A percentile compares a stretch with the other conserved stretches of the same genome.
Conservation (phyloP, 1,140 invertebrate species). For the Apis cerana region DNA sequence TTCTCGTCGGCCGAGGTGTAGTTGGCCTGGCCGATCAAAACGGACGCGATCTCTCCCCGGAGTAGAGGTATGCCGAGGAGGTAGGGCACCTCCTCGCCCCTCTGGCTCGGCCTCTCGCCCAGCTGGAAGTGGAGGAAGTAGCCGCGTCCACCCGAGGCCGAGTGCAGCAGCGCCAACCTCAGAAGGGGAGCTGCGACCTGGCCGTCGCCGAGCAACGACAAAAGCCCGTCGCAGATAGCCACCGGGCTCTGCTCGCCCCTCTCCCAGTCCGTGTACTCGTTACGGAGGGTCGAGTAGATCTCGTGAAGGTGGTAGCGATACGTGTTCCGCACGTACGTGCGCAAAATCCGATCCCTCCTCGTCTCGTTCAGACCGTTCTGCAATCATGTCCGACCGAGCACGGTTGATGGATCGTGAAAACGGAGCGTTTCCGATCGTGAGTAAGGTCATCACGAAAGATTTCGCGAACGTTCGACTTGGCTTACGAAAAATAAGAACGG, state of each 20-base stretch:
- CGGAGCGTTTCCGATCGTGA: no score
- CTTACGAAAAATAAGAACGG: no score
- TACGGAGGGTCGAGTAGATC: slow-evolving; percentile 94
- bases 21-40: slow-evolving; percentile 84
- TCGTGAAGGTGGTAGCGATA: slow-evolving; percentile 95
- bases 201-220: slow-evolving; percentile 90
- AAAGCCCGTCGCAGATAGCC: slow-evolving; percentile 80
- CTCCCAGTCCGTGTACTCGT: slow-evolving; percentile 97
- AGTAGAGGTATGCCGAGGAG: slow-evolving; percentile 94
- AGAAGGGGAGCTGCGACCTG: slow-evolving; percentile 92
- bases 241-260: slow-evolving; percentile 88
- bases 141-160: slow-evolving; percentile 88
- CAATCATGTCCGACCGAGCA: slow-evolving; percentile 68
- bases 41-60: slow-evolving; percentile 79
- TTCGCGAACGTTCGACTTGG: no score
- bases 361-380: slow-evolving; percentile 93
- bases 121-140: slow-evolving; percentile 94
- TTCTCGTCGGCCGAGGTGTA: slow-evolving; percentile 87
- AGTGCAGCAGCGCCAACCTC: slow-evolving; percentile 90
- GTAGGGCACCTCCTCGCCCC: slow-evolving; percentile 97
- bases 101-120: slow-evolving; percentile 89
- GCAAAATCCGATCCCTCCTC: slow-evolving; percentile 90
- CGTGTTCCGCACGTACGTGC: slow-evolving; percentile 93
- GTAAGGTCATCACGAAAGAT: no score
- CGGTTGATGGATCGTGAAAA: neutral